Conservation (phyloP, 2,888 invertebrate species). For the Andrena minutula region DNA sequence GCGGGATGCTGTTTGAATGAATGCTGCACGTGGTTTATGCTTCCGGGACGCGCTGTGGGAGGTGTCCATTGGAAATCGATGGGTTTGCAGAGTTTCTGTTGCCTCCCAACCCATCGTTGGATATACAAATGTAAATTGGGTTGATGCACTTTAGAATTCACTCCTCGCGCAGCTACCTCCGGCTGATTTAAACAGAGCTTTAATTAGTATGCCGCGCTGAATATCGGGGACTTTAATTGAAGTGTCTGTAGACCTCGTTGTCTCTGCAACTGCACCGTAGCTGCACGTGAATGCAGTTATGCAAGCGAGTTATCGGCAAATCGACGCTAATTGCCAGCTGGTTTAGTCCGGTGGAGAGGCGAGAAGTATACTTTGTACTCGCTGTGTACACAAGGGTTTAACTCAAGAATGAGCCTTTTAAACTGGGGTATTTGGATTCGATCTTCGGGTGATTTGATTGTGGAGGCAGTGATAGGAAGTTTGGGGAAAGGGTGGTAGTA, state of each 20-base stretch:
- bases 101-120: too few species aligned
- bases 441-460: too few species aligned
- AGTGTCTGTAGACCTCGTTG: slow-evolving; percentile 30
- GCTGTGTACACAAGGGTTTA: background rate
- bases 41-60: too few species aligned
- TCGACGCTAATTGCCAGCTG: slow-evolving; percentile 50
- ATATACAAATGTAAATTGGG: background rate
- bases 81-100: too few species aligned
- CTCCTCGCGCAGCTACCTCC: background rate
- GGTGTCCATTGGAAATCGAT: too few species aligned
- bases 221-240: slow-evolving; percentile 37
- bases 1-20: too few species aligned
- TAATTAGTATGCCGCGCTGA: slow-evolving; percentile 27
- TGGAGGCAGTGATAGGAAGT: too few species aligned
- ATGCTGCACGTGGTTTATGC: too few species aligned
- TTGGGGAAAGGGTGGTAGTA: too few species aligned
- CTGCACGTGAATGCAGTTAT: slow-evolving; percentile 35
- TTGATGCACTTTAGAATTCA: background rate
- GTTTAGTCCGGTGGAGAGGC: slow-evolving; percentile 13
- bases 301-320: slow-evolving; percentile 51
- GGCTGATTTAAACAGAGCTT: slow-evolving; percentile 5
- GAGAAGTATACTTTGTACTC: background rate
- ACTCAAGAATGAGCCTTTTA: background rate
- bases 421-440: background rate
- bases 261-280: slow-evolving; percentile 16